Evolutionary conservation across 1,140 invertebrate species (phyloP).

Genomic region (Drosophila ercepeae): DNA sequence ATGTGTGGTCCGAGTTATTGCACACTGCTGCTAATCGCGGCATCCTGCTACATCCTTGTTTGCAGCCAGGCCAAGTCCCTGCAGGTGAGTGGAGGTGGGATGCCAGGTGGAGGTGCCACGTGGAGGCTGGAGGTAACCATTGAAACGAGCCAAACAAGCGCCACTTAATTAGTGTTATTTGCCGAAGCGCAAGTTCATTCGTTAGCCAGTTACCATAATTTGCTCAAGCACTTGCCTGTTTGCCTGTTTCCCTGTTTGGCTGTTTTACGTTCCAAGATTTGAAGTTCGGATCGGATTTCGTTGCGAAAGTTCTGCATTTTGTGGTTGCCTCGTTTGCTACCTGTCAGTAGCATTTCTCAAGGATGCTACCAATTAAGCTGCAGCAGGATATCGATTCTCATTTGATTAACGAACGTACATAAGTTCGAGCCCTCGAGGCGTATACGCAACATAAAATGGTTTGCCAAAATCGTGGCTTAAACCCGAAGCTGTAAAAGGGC

Average conservation of each 20-base stretch:
- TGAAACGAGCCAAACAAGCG: constrained; percentile 24
- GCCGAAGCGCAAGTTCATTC: constrained; percentile 27
- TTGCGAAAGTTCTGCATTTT: neutral
- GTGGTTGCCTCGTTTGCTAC: constrained; percentile 14
- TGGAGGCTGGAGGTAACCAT: neutral
- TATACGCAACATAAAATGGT: constrained; percentile 22
- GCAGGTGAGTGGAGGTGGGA: constrained; percentile 54
- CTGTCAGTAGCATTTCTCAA: constrained; percentile 22
- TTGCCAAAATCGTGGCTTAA: constrained; percentile 19
- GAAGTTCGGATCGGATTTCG: neutral
- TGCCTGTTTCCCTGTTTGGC: neutral
- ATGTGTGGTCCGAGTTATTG: constrained; percentile 75
- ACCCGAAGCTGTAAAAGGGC: constrained; percentile 1
- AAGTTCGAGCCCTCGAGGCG: neutral
- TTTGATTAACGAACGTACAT: constrained; percentile 26
- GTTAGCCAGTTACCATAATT: constrained; percentile 27
- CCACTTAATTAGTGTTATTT: constrained; percentile 78
- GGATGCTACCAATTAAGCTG: constrained; percentile 32
- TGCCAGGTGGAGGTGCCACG: neutral
- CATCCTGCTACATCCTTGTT: constrained; percentile 64
- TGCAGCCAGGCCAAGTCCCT: constrained; percentile 62
- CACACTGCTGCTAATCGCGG: constrained; percentile 69
- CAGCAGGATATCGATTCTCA: constrained; percentile 36
- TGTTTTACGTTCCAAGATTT: constrained; percentile 3
- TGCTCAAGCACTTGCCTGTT: constrained; percentile 3